These are phyloP conservation scores for Polymixis flavicincta DNA, from an alignment of 2,888 invertebrate genomes.

Conservation along the genomic window DNA sequence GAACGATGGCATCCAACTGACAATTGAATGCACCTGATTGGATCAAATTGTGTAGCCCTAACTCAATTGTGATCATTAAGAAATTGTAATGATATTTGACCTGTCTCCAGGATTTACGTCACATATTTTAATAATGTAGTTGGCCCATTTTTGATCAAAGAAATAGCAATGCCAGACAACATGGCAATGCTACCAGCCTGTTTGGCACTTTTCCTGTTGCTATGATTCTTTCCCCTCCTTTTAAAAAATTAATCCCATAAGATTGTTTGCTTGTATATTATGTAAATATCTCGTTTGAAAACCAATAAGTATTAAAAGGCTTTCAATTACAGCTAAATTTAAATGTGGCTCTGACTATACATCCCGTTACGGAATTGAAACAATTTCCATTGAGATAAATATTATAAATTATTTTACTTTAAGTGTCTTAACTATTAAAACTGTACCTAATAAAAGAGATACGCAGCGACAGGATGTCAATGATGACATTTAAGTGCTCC, in stretches of 20 bases:
- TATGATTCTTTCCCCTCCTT: too few relatives aligned
- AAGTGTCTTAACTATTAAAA: slow-evolving; percentile 23
- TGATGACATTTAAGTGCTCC: slow-evolving; percentile 51
- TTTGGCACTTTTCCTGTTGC: background rate
- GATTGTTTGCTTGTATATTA: background rate
- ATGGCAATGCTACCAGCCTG: background rate
- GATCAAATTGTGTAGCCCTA: slow-evolving; percentile 52
- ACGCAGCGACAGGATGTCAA: slow-evolving; percentile 49
- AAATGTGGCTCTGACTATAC: background rate
- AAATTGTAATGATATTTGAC: slow-evolving; percentile 11
- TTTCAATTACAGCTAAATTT: background rate
- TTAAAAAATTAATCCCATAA: background rate
- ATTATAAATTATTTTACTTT: background rate
- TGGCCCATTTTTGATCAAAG: background rate
- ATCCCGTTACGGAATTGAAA: background rate
- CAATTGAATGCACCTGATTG: slow-evolving; percentile 57
- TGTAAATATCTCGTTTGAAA: background rate
- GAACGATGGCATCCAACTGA: slow-evolving; percentile 29
- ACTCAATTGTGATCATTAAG: slow-evolving; percentile 43
- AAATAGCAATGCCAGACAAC: background rate
- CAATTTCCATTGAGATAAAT: background rate
- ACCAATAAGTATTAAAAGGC: background rate
- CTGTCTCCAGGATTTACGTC: background rate
- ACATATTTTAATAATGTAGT: background rate
- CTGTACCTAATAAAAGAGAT: slow-evolving; percentile 14